Evolutionary conservation across 2,113 vertebrate species (phyloP).

Genomic region (Chaenogobius annularis): DNA sequence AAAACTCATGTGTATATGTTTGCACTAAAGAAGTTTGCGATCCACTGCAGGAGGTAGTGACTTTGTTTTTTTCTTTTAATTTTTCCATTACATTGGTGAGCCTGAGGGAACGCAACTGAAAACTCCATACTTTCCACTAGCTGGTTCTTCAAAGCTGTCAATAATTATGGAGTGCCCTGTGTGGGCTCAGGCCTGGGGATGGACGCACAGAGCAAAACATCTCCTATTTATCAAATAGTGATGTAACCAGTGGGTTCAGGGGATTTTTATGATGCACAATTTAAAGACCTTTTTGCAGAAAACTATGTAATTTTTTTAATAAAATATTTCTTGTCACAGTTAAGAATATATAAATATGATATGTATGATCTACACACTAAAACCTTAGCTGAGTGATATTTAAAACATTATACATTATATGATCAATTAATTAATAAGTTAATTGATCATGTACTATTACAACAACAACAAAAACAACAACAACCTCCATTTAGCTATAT

Average conservation of each 20-base stretch:
- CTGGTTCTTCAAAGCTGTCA: conserved; percentile 81
- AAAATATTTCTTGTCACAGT: neutral
- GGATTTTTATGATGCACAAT: neutral
- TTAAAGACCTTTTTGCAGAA: neutral
- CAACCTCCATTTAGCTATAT: too few species aligned
- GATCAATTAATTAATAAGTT: too few species aligned
- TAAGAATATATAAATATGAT: neutral
- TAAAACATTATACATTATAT: too few species aligned
- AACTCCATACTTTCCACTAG: conserved; percentile 77
- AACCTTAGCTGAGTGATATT: neutral
- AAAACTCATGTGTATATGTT: neutral
- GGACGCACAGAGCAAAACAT: conserved; percentile 3
- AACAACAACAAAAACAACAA: too few species aligned
- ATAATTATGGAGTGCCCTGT: conserved; percentile 77
- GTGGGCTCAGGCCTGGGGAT: conserved; percentile 29
- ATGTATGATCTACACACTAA: neutral
- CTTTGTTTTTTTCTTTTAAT: conserved; percentile 72
- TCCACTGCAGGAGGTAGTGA: conserved; percentile 25
- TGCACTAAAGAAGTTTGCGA: neutral
- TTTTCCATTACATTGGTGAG: conserved; percentile 82
- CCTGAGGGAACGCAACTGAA: conserved; percentile 71
- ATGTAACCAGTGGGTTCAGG: neutral
- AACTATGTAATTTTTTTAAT: too few species aligned
- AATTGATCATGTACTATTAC: neutral
- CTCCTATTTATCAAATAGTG: conserved; percentile 1